Base-by-base conservation (phyloP, 2,888 invertebrate species). In the Eupithecia subfuscata region DNA sequence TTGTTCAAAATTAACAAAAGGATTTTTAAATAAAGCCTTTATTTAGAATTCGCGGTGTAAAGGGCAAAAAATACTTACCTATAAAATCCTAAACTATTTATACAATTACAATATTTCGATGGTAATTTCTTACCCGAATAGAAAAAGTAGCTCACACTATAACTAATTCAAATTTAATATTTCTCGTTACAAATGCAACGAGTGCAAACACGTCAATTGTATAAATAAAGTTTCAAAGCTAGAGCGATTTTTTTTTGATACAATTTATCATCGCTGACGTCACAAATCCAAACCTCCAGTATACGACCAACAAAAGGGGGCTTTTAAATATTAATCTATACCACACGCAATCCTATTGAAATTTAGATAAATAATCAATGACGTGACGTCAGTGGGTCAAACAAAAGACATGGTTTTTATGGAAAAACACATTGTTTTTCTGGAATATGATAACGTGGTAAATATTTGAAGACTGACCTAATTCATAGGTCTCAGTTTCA, bases 391-490 rank as follows among this genome's bases (percentile, higher is more conserved):
- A 52, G 25, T 69, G 63, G 37, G 18, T 22, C 34, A 71, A 11
- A 37, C 37, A 37, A 37, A n/a, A n/a, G 5, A 71, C 30, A 74
- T 12, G 48, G 40, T 60, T 71, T 69, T 69, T 43, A 52, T 68
- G 37, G 60, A 75, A 72, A 64, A 69, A 75, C n/a, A 69, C 45
- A 40, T 40, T 11, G 40, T 9, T 40, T 40, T 40, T 40, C 11
- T 71, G 34, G 45, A 45, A 16, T 67, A 70, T 72, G 5, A 22
- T 30, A 40, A 34, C 60, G 60, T 56, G 34, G 12, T 34, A n/a
- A 56, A 40, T 37, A 56, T 34, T 76, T 75, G 70, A 69, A 52
- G 68, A 7, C 60, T 75, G 75, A 78, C 80, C 80, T 18, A 75
- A 76, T 79, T 76, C 48, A 56, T 74, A 73, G 30, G 70, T 48